phyloP scores from a whole-genome alignment of 2,113 vertebrate species.

The Terrapene triunguis region DNA sequence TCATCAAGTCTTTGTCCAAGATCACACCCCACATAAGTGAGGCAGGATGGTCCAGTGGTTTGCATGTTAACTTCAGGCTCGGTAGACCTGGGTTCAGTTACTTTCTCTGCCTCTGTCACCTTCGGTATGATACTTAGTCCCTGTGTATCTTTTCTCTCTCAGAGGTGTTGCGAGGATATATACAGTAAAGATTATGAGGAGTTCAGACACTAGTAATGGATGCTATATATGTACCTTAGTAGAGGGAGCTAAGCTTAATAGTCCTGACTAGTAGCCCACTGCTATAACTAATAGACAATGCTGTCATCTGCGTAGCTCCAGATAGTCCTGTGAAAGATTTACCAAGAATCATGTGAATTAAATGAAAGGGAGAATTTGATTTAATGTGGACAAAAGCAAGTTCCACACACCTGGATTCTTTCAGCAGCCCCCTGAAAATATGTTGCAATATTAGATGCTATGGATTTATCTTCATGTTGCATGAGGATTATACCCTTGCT shows the following conservation, averaged over 20 bases:
- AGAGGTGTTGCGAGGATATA: neutral
- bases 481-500: neutral
- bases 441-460: neutral
- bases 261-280: neutral
- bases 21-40: neutral
- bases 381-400: neutral
- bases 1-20: neutral
- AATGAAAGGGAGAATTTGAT: neutral
- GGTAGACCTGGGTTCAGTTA: neutral
- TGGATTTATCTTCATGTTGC: neutral
- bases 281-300: neutral
- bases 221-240: neutral
- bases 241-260: neutral
- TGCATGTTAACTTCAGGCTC: no score
- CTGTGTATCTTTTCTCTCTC: neutral
- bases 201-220: neutral
- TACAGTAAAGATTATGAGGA: neutral
- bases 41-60: neutral
- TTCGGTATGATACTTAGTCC: neutral
- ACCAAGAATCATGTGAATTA: neutral
- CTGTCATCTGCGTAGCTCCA: neutral
- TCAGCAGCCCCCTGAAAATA: neutral
- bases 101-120: neutral
- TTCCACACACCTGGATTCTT: rapidly evolving
- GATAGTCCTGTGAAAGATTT: rapidly evolving